Conservation (phyloP, 2,113 vertebrate genomes). For the Rhizomys pruinosus region DNA sequence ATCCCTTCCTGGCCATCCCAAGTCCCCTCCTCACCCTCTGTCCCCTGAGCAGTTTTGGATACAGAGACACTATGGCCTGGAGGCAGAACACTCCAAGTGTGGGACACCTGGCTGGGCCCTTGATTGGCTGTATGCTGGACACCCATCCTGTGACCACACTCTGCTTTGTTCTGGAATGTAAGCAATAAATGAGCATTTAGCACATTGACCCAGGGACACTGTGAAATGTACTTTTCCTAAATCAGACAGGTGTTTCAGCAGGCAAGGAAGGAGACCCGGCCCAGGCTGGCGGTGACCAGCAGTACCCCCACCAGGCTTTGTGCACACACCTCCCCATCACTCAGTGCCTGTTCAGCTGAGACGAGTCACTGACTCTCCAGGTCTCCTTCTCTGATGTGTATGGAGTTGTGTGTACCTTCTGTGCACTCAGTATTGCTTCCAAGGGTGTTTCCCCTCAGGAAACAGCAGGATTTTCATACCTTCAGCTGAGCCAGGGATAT, state of each 20-base stretch:
- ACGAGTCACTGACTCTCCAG: neutral
- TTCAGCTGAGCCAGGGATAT: neutral
- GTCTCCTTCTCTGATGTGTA: neutral
- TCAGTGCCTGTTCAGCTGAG: neutral
- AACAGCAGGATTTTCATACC: neutral
- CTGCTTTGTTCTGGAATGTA: neutral
- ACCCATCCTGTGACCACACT: neutral
- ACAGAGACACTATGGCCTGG: neutral
- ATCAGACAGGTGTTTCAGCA: neutral
- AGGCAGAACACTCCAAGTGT: neutral
- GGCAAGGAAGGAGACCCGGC: neutral
- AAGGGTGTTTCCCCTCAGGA: no score
- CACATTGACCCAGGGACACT: neutral
- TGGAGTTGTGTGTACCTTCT: neutral
- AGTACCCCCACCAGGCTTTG: neutral
- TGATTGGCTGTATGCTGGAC: neutral
- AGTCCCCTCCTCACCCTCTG: neutral
- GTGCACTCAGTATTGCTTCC: neutral
- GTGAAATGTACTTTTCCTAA: neutral
- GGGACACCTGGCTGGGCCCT: neutral
- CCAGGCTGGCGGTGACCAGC: neutral
- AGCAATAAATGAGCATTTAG: neutral
- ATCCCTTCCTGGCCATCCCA: rapidly evolving
- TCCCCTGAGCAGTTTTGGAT: neutral
- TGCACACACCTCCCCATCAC: neutral